These are phyloP conservation scores for Emmelina monodactyla DNA, from an alignment of 2,888 invertebrate species.

Conservation along the genomic window DNA sequence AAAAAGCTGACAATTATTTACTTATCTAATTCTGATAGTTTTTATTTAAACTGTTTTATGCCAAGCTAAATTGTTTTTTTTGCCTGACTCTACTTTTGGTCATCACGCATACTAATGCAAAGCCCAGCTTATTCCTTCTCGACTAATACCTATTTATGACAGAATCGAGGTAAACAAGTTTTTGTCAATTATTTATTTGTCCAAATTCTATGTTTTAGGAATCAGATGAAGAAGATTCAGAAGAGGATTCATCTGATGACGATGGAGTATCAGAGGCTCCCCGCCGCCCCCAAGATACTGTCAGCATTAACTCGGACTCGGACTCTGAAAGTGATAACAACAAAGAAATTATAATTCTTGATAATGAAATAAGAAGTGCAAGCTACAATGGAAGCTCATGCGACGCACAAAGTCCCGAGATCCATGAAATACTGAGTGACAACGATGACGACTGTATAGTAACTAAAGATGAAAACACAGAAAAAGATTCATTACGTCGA, in stretches of 20 bases:
- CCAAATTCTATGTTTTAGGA: slow-evolving; percentile 20
- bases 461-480: slow-evolving; percentile 35
- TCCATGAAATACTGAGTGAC: slow-evolving; percentile 48
- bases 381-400: slow-evolving; percentile 28
- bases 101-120: no score
- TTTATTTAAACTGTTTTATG: no score
- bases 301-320: slow-evolving; percentile 45
- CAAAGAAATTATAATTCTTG: slow-evolving; percentile 28
- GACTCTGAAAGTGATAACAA: slow-evolving; percentile 31
- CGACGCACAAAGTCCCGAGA: slow-evolving; percentile 31
- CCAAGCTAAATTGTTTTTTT: no score
- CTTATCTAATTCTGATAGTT: no score
- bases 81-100: no score
- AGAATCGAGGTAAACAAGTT: slow-evolving; percentile 1
- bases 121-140: no score
- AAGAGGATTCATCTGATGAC: slow-evolving; percentile 28
- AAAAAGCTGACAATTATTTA: no score
- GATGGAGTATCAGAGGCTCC: slow-evolving; percentile 24
- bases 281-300: slow-evolving; percentile 32
- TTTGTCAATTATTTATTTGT: slow-evolving; percentile 3
- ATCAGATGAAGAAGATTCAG: slow-evolving; percentile 28
- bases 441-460: slow-evolving; percentile 48
- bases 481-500: slow-evolving; percentile 29
- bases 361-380: slow-evolving; percentile 24
- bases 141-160: slow-evolving; percentile 5